Evolutionary conservation across 2,888 invertebrate species (phyloP).

Genomic region (Mamestra brassicae): DNA sequence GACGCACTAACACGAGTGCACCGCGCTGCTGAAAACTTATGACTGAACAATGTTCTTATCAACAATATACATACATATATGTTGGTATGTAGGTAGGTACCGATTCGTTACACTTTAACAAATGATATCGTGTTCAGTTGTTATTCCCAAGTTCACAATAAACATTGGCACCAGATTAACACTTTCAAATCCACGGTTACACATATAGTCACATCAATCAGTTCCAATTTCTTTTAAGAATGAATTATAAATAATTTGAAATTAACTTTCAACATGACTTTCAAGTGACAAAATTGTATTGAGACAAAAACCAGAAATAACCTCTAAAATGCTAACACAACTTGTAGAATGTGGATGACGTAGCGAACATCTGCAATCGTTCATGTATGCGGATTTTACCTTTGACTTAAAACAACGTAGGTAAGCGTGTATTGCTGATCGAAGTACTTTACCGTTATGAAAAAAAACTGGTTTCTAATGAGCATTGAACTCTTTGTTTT

Average conservation of each 20-base stretch:
- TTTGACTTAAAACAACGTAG: constrained; percentile 16
- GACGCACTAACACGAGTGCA: constrained; percentile 52
- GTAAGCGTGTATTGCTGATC: constrained; percentile 16
- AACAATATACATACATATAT: constrained; percentile 22
- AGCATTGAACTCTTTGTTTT: constrained; percentile 20
- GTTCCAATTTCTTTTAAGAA: neutral
- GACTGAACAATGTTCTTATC: constrained; percentile 65
- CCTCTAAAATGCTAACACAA: constrained; percentile 42
- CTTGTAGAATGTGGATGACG: constrained; percentile 41
- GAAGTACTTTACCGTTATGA: constrained; percentile 46
- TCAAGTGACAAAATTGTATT: neutral
- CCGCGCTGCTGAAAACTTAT: constrained; percentile 51
- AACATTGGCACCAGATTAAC: neutral
- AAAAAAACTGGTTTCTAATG: constrained; percentile 43
- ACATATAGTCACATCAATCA: neutral
- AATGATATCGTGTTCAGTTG: constrained; percentile 28
- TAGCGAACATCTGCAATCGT: constrained; percentile 41
- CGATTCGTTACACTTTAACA: constrained; percentile 47
- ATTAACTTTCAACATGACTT: constrained; percentile 4
- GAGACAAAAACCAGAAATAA: constrained; percentile 35
- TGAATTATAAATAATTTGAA: neutral
- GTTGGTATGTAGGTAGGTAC: constrained; percentile 1
- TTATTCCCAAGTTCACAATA: constrained; percentile 27
- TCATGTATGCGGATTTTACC: constrained; percentile 29
- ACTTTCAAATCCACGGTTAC: constrained; percentile 11